Conservation (phyloP, 2,113 vertebrate species). For the Phylloscopus whistleri region DNA sequence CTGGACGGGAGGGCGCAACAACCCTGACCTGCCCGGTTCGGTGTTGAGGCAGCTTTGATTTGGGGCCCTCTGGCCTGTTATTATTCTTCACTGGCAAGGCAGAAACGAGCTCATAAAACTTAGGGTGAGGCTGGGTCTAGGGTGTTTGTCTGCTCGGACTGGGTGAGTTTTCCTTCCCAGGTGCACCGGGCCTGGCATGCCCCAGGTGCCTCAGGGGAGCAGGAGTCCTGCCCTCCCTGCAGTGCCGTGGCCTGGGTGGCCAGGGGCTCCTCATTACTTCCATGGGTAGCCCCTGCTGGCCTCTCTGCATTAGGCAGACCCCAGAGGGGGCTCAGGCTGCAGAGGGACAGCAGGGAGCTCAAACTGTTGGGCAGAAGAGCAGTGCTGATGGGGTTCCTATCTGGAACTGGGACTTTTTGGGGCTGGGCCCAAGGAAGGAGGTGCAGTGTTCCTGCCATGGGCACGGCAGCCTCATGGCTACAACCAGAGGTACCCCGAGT, state of each 20-base stretch:
- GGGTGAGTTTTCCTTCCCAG: background rate
- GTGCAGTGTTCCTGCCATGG: rapidly evolving
- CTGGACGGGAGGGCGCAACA: background rate
- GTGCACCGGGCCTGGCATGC: rapidly evolving
- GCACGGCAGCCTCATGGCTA: rapidly evolving
- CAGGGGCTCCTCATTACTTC: background rate
- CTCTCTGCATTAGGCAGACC: background rate
- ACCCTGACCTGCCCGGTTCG: background rate
- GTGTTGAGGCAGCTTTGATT: background rate
- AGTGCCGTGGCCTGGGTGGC: rapidly evolving
- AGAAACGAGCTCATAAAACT: rapidly evolving
- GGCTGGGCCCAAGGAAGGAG: background rate
- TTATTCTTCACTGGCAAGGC: background rate
- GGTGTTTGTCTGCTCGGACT: rapidly evolving
- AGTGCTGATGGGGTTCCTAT: background rate
- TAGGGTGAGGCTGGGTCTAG: background rate
- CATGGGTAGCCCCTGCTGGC: background rate
- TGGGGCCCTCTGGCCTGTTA: background rate
- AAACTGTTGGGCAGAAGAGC: rapidly evolving
- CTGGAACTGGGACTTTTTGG: rapidly evolving
- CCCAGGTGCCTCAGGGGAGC: rapidly evolving
- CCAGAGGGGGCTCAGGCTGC: background rate
- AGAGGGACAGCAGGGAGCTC: background rate
- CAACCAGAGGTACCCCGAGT: too few relatives aligned
- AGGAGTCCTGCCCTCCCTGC: background rate